Base-by-base conservation (phyloP, 35 echinoderm and acorn worm species). In the Eucidaris tribuloides region DNA sequence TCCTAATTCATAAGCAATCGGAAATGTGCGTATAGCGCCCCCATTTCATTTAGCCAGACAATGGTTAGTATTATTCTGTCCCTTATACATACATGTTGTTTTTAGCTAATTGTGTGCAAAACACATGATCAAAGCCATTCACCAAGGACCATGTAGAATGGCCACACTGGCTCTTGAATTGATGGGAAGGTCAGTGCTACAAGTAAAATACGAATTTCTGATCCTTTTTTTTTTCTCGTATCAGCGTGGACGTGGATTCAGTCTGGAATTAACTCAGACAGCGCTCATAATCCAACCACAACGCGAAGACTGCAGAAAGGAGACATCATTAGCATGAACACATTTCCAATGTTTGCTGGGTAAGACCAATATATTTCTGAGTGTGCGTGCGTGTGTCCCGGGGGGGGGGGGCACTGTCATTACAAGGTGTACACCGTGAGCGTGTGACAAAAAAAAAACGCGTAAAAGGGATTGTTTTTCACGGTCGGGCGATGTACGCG, bases 321-420 rank as follows among this genome's bases (percentile, higher is more conserved):
- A 2, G 96, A 99, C 46, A 84, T 93, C n/a, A 45, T 89, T 33
- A 90, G 79, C 58, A 41, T 99, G 30, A 99, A 93, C 79, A 78
- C 83, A 33, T 93, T 99, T 74, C 96, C 96, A 15, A 99, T 93
- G 83, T 89, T 99, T 48, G 74, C 84, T 43, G 96, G 96, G 96
- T 99, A 76, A 46, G 82, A 64, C n/a, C n/a, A n/a, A n/a, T n/a
- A n/a, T n/a, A n/a, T n/a, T n/a, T n/a, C n/a, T n/a, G n/a, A n/a
- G n/a, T n/a, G n/a, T n/a, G n/a, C n/a, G n/a, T n/a, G n/a, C n/a
- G n/a, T n/a, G n/a, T n/a, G n/a, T n/a, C n/a, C n/a, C n/a, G n/a
- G n/a, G n/a, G n/a, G n/a, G n/a, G n/a, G n/a, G n/a, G n/a, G n/a
- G n/a, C n/a, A n/a, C n/a, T n/a, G n/a, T n/a, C n/a, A n/a, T n/a